Conservation (phyloP, 2,113 vertebrate genomes). For the Danio rerio region DNA sequence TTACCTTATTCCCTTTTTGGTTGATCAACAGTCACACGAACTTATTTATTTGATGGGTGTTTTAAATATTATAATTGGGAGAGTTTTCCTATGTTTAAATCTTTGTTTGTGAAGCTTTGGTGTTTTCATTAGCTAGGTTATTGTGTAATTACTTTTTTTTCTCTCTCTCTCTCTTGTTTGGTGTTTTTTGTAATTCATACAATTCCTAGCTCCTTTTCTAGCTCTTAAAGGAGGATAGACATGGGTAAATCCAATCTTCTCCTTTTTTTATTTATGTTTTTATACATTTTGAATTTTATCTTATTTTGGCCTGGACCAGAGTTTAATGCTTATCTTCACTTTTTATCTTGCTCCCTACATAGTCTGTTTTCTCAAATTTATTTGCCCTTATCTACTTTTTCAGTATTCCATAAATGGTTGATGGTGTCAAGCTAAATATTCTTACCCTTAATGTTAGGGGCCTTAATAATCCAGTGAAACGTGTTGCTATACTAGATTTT, state of each 20-base stretch:
- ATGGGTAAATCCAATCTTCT: not conserved
- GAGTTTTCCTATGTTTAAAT: not conserved
- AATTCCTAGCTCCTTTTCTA: not conserved
- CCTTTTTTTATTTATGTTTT: not conserved
- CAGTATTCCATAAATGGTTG: not conserved
- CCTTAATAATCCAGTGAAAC: not conserved
- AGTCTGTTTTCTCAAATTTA: not conserved
- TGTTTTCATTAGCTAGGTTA: not conserved
- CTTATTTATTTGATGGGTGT: too few species aligned
- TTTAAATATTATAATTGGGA: not conserved
- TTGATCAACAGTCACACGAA: too few species aligned
- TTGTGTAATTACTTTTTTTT: not conserved
- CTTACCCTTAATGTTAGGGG: not conserved
- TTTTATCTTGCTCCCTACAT: not conserved
- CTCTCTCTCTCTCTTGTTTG: not conserved
- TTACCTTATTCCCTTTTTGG: too few species aligned
- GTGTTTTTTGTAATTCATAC: not conserved
- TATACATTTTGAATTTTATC: not conserved
- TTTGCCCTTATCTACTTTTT: not conserved
- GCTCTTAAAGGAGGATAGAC: not conserved
- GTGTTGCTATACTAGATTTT: not conserved
- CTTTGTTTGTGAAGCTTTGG: not conserved
- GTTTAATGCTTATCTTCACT: not conserved
- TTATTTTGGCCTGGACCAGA: not conserved
- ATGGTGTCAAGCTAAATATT: not conserved